Base-by-base conservation (phyloP, 53 echinoderm and acorn worm species). In the Temnopleurus reevesii region DNA sequence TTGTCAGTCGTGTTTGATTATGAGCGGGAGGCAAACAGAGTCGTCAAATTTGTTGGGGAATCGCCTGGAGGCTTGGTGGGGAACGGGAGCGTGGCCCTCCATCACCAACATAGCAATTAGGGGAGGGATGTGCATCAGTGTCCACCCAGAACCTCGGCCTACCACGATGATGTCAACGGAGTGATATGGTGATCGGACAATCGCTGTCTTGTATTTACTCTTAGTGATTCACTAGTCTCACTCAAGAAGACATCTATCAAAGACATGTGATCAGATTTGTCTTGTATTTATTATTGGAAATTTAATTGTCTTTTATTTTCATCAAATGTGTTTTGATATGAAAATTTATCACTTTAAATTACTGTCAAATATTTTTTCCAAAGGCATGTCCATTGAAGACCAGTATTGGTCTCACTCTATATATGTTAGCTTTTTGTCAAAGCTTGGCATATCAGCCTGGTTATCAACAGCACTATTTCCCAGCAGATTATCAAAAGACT, bases 1-100 rank as follows among this genome's bases (percentile, higher is more conserved):
- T 80, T 80, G 80, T 80, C 80, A 80, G 80, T 80, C 51, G 80
- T 80, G 80, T 80, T 80, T 80, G 80, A 80, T 80, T 46, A 80
- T 46, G 80, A 80, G 80, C 51, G 80, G 46, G 30, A 51, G 80
- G 51, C 80, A 80, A 80, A 80, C 80, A 80, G 80, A 80, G 80
- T 80, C 51, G 80, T 80, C 80, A 80, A 80, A 49, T 80, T 80
- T 49, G 80, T 80, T 29, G 47, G 80, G 5, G 80, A 80, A 46
- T 49, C 51, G 80, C 80, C 80, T 80, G 27, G 80, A 19, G 80
- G 47, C 80, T 80, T 41, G 36, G 47, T 17, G 49, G 80, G 51
- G 80, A 80, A 80, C 51, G 30, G 80, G 80, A 80, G 80, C 80
- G 47, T 80, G 80, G 47, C 51, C 80, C 80, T 80, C 80, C 80